phyloP scores from a whole-genome alignment of 2,888 invertebrate genomes.

The Acrobasis consociella region DNA sequence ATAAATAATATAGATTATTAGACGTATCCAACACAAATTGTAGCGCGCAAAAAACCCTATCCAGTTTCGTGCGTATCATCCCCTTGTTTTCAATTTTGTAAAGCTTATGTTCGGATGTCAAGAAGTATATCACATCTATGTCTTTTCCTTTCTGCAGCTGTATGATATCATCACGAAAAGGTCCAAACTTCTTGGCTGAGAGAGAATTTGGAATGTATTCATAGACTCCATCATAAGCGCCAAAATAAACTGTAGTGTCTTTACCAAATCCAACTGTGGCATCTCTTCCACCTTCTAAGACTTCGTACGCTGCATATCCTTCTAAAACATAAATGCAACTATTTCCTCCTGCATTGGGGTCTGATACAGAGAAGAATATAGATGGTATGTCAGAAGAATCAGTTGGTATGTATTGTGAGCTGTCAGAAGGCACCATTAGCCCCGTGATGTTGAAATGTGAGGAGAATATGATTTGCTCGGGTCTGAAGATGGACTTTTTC shows the following conservation, averaged over 20 bases:
- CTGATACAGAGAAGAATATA: constrained; percentile 60
- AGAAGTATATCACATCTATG: constrained; percentile 50
- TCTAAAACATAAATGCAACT: constrained; percentile 66
- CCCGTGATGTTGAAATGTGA: constrained; percentile 58
- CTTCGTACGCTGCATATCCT: constrained; percentile 62
- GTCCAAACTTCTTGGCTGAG: constrained; percentile 60
- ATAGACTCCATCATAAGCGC: constrained; percentile 58
- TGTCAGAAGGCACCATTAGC: constrained; percentile 56
- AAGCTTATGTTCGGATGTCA: constrained; percentile 50
- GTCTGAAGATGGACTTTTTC: constrained; percentile 43
- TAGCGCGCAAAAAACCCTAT: constrained; percentile 48
- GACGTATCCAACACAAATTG: constrained; percentile 68
- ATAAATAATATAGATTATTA: constrained; percentile 63
- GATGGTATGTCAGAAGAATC: constrained; percentile 56
- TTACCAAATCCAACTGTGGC: constrained; percentile 57
- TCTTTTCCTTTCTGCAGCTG: constrained; percentile 67
- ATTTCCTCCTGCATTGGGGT: constrained; percentile 55
- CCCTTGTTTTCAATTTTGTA: constrained; percentile 56
- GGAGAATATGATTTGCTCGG: constrained; percentile 58
- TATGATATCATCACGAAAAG: constrained; percentile 56
- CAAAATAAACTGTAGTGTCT: constrained; percentile 55
- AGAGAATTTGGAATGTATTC: constrained; percentile 53
- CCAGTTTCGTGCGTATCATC: constrained; percentile 47
- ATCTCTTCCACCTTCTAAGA: constrained; percentile 64
- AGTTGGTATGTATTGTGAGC: constrained; percentile 45